A percentile compares a stretch with the other conserved stretches of the same genome.
Conservation (phyloP, 2,888 invertebrate species). For the Cheilosia vernalis region DNA sequence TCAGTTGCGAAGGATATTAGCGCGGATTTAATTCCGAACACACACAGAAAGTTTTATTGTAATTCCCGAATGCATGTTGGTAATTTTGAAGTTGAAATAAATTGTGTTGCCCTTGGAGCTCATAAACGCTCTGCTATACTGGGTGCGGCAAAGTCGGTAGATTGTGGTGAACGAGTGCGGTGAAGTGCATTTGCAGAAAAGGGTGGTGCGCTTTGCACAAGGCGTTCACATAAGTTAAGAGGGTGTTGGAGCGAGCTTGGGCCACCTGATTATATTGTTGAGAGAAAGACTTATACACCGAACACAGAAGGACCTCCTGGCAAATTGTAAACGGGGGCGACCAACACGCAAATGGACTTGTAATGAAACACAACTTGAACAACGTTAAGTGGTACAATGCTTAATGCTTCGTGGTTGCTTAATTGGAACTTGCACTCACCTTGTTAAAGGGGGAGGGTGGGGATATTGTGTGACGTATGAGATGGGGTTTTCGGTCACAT, state of each 20-base stretch:
- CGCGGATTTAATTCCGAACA: conserved; percentile 51
- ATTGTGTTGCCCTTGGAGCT: conserved; percentile 57
- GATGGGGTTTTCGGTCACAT: neutral
- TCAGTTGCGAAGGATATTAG: conserved; percentile 54
- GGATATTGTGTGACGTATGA: neutral
- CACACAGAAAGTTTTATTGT: conserved; percentile 64
- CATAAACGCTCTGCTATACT: conserved; percentile 33
- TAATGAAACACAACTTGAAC: conserved; percentile 39
- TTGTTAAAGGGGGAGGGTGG: neutral
- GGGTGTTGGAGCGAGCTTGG: conserved; percentile 43
- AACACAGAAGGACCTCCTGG: neutral
- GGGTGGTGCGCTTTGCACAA: neutral
- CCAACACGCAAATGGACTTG: conserved; percentile 33
- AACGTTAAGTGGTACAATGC: conserved; percentile 32
- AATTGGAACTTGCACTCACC: conserved; percentile 42
- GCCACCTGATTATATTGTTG: conserved; percentile 42
- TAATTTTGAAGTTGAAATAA: conserved; percentile 61
- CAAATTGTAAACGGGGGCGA: neutral
- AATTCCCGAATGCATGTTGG: conserved; percentile 70
- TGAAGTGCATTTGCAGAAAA: conserved; percentile 45
- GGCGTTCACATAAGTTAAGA: conserved; percentile 25
- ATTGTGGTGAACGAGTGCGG: conserved; percentile 13
- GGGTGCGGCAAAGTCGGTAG: conserved; percentile 12
- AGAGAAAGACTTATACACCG: neutral
- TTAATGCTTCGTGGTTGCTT: conserved; percentile 53